A percentile compares a stretch with the other conserved stretches of the same genome.
Conservation (phyloP, 2,888 invertebrate species). For the Nephrocerus scutellatus region DNA sequence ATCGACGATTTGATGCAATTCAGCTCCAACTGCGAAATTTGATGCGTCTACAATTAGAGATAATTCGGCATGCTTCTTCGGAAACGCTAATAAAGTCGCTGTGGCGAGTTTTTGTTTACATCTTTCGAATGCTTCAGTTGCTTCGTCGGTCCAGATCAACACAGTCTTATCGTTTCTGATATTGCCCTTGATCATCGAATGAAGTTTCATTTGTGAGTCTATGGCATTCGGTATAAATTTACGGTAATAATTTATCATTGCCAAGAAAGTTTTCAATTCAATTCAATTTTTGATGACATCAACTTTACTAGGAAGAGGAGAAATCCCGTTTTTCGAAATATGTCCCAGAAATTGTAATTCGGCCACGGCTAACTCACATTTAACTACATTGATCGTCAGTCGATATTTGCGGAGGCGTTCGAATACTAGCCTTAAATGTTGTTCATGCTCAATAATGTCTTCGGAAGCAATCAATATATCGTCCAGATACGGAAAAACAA, state of each 20-base stretch:
- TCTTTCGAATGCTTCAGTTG: slow-evolving; percentile 13
- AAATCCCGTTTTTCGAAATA: slow-evolving; percentile 16
- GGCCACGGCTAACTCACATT: slow-evolving; percentile 11
- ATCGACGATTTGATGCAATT: slow-evolving; percentile 16
- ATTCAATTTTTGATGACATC: slow-evolving; percentile 15
- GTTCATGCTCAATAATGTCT: slow-evolving; percentile 5
- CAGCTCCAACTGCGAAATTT: slow-evolving; percentile 14
- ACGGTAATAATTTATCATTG: slow-evolving; percentile 23
- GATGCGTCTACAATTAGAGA: slow-evolving; percentile 17
- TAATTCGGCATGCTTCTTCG: slow-evolving; percentile 4
- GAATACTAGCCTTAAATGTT: slow-evolving; percentile 6
- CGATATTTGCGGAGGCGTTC: slow-evolving; percentile 1
- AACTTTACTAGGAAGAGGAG: slow-evolving; percentile 17
- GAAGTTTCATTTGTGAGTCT: slow-evolving; percentile 10
- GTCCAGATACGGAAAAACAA: slow-evolving; percentile 18
- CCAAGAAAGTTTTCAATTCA: slow-evolving; percentile 20
- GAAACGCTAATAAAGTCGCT: slow-evolving; percentile 14
- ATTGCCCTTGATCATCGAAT: slow-evolving; percentile 12
- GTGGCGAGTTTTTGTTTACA: slow-evolving; percentile 13
- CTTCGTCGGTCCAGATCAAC: slow-evolving; percentile 10
- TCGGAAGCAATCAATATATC: slow-evolving; percentile 18
- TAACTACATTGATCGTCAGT: slow-evolving; percentile 7
- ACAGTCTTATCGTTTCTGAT: slow-evolving; percentile 16
- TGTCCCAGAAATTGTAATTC: slow-evolving; percentile 16
- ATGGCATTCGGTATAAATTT: slow-evolving; percentile 13